These are phyloP conservation scores for Acropora yongei DNA, from an alignment of 64 coral and sea anemone genomes.

Conservation along the genomic window DNA sequence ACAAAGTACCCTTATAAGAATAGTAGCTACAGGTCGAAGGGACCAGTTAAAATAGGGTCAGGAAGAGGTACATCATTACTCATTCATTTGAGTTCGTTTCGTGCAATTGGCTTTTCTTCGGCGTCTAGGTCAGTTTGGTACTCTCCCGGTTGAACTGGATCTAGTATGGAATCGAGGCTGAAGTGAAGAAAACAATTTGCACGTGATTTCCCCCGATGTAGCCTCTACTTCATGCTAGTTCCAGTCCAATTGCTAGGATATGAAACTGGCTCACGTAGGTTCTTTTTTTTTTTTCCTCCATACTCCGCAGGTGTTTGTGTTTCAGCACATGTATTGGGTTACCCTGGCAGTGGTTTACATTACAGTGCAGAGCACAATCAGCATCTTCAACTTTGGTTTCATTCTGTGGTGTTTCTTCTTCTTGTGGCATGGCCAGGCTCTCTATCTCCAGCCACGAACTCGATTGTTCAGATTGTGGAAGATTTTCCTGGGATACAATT, in stretches of 20 bases:
- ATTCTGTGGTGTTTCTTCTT: slow-evolving; percentile 99
- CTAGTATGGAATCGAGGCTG: too few relatives aligned
- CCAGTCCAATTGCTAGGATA: not conserved
- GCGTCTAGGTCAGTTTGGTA: too few relatives aligned
- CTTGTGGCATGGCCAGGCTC: slow-evolving; percentile 96
- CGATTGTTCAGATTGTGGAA: slow-evolving; percentile 92
- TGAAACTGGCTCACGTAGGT: not conserved
- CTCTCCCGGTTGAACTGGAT: too few relatives aligned
- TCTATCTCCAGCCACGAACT: slow-evolving; percentile 90
- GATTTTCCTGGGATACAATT: slow-evolving; percentile 96
- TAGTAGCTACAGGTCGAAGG: too few relatives aligned
- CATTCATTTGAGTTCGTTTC: too few relatives aligned
- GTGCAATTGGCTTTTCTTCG: too few relatives aligned
- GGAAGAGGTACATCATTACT: too few relatives aligned
- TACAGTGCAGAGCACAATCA: slow-evolving; percentile 96
- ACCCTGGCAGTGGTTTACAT: slow-evolving; percentile 99
- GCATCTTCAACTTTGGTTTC: slow-evolving; percentile 99
- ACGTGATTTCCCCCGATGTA: too few relatives aligned
- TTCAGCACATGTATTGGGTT: slow-evolving; percentile 99
- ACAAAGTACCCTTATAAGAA: too few relatives aligned
- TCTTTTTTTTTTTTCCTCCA: not conserved
- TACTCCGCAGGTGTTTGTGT: slow-evolving; percentile 68
- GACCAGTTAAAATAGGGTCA: too few relatives aligned
- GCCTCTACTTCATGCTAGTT: too few relatives aligned
- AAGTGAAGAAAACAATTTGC: too few relatives aligned